Base-by-base conservation (phyloP, 2,113 vertebrate genomes). In the Murina feae region DNA sequence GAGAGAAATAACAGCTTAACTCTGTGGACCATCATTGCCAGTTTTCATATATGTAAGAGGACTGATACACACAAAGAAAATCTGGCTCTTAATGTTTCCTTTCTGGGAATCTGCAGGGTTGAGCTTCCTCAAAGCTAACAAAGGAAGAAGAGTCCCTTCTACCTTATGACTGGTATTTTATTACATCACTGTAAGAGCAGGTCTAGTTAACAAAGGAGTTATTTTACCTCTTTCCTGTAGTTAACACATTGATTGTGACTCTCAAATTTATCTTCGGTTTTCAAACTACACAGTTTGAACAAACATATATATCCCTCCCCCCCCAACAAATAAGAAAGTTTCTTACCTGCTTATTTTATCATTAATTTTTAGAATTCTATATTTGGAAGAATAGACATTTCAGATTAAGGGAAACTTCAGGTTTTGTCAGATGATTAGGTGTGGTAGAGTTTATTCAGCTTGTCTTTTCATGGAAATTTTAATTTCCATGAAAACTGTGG, bases 331-430 rank as follows among this genome's bases (percentile, higher is more conserved):
- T 86, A 74, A 35, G 28, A 35, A 84, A 49, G 28, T 80, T 80
- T 89, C n/a, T 89, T 89, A 65, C 53, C 17, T 75, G 10, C 35
- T 49, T 39, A 18, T 84, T 49, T 74, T 88, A 82, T 23, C 21
- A 66, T 2, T 89, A 42, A 85, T 63, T 60, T 47, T 47, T 17
- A 7, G 49, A 51, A 37, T 74, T 18, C 58, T 86, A 25, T 66
- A 79, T 55, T 86, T 94, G 55, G 47, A 90, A 87, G 55, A 87
- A 60, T 11, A 53, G 69, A 94, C 47, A 90, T 10, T 80, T 92
- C 68, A 87, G n/a, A 68, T 82, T 60, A 89, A 91, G 28, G 32
- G 14, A 91, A 81, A 94, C 68, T 81, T 63, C 6, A 69, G 13
- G 0, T 93, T 89, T 94, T 93, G 14, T 51, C 58, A 88, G 75